Evolutionary conservation across 2,797 vertebrate species (phyloP).

Genomic region (Momotus momota): DNA sequence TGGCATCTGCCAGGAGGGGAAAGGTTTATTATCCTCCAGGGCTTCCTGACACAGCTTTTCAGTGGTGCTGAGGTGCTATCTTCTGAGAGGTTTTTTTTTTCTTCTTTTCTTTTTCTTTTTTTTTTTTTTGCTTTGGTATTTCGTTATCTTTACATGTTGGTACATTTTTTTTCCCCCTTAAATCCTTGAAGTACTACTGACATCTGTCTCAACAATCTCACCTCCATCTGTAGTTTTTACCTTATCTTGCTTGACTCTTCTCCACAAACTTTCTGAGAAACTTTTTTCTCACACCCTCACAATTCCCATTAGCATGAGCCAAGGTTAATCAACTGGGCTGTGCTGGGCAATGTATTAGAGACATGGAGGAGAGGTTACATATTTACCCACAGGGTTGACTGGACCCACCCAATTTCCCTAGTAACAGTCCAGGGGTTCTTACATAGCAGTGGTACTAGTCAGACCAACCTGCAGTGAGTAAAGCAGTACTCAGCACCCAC

Average conservation of each 20-base stretch:
- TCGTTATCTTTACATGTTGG: neutral
- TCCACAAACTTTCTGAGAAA: neutral
- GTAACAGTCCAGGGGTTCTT: neutral
- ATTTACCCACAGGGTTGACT: neutral
- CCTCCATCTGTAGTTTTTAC: neutral
- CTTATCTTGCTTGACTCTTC: neutral
- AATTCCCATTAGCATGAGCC: rapidly evolving
- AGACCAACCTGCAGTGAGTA: neutral
- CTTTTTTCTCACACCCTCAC: neutral
- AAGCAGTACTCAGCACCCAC: neutral
- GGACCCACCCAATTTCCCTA: neutral
- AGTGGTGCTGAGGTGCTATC: neutral
- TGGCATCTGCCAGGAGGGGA: neutral
- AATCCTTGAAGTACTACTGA: neutral
- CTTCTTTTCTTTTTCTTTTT: too few relatives aligned
- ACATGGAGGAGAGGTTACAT: neutral
- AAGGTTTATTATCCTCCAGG: neutral
- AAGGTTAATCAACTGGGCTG: neutral
- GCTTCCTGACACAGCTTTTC: neutral
- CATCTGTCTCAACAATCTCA: neutral
- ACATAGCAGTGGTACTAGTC: neutral
- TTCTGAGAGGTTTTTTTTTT: neutral
- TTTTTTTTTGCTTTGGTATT: neutral
- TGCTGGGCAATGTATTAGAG: neutral
- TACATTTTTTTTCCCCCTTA: neutral